These are phyloP conservation scores for Neoaliturus tenellus DNA, from an alignment of 2,888 invertebrate species.

Conservation along the genomic window DNA sequence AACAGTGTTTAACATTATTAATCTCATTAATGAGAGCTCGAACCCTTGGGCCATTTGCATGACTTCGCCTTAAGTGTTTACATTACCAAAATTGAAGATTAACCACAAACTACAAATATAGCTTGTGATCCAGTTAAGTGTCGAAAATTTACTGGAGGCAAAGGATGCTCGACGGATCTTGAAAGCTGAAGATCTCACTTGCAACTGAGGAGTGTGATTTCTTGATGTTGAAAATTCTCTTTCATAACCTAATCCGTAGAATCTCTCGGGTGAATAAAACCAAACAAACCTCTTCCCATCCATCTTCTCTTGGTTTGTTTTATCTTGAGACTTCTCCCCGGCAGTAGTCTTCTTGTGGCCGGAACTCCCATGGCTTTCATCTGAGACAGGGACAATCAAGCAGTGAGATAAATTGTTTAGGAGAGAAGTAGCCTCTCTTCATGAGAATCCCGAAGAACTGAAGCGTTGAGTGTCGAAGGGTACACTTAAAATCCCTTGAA, in stretches of 20 bases:
- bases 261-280: slow-evolving; percentile 40
- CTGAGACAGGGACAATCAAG: slow-evolving; percentile 63
- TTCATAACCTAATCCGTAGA: slow-evolving; percentile 7
- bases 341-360: slow-evolving; percentile 73
- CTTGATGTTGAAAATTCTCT: neutral
- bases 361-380: slow-evolving; percentile 73
- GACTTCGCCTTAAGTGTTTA: neutral
- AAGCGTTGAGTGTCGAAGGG: neutral
- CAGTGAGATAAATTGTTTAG: slow-evolving; percentile 40
- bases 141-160: neutral
- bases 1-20: no score
- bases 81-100: slow-evolving; percentile 1
- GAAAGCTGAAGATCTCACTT: neutral
- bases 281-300: slow-evolving; percentile 76
- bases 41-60: neutral
- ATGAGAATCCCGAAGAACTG: slow-evolving; percentile 5
- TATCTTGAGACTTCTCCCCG: slow-evolving; percentile 75
- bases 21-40: neutral
- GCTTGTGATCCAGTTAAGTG: neutral
- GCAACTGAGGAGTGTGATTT: neutral
- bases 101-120: neutral
- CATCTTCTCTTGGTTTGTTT: slow-evolving; percentile 76
- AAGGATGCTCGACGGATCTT: neutral
- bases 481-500: slow-evolving; percentile 27
- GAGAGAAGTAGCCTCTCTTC: slow-evolving; percentile 3